Base-by-base conservation (phyloP, 1,140 invertebrate genomes). In the Dufourea novaeangliae region DNA sequence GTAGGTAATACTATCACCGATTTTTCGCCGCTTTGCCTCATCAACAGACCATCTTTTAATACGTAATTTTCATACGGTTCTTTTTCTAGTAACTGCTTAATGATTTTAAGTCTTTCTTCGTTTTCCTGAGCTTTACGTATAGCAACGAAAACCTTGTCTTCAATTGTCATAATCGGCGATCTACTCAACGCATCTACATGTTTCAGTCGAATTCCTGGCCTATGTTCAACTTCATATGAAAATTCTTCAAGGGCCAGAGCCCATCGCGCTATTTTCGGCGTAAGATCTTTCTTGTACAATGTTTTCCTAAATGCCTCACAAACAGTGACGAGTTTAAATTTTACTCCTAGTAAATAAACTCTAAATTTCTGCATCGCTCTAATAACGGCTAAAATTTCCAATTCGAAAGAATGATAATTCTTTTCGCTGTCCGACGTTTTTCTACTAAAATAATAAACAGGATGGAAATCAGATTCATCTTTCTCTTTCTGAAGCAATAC, bases 81-180 rank as follows among this genome's bases (percentile, higher is more conserved):
- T n/a, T n/a, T n/a, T n/a, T n/a, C n/a, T n/a, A n/a, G n/a, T n/a
- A 61, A 4, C 22, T 10, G 25, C 3, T 10, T 32, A 14, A 46
- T 64, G 7, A 44, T 25, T 37, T n/a, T n/a, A n/a, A n/a, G n/a
- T n/a, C 62, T 41, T 8, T 10, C 5, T 20, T 84, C 59, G 32
- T n/a, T 8, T 61, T 61, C 59, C 0, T 32, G n/a, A n/a, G n/a
- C 34, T 20, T 37, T 37, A 37, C 20, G 12, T 20, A 61, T 5
- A 34, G 7, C 27, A 20, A 20, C 44, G 7, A 25, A 37, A 8
- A 63, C 0, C 7, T 29, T 29, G 32, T 62, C 17, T n/a, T n/a
- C n/a, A n/a, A n/a, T n/a, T n/a, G n/a, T n/a, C n/a, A n/a, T n/a
- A n/a, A n/a, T n/a, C n/a, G n/a, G n/a, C n/a, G n/a, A n/a, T 29